Evolutionary conservation across 2,888 invertebrate genomes (phyloP).

Genomic region (Ichneumoninae sp.): DNA sequence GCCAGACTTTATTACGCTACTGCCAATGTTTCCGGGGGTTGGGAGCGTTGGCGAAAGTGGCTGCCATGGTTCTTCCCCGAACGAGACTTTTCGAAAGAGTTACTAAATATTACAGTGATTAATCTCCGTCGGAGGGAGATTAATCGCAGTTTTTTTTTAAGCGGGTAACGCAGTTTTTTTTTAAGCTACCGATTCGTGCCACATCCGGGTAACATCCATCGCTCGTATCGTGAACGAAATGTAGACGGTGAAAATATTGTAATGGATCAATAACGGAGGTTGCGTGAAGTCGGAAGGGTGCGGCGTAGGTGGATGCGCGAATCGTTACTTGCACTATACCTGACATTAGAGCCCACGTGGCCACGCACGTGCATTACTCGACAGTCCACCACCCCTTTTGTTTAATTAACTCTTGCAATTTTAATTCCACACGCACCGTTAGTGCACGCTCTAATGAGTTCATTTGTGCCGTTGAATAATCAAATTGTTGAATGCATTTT

Average conservation of each 20-base stretch:
- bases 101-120: conserved; percentile 46
- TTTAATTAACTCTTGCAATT: conserved; percentile 20
- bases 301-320: conserved; percentile 74
- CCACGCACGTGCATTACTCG: conserved; percentile 71
- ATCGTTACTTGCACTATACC: conserved; percentile 71
- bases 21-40: conserved; percentile 34
- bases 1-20: conserved; percentile 51
- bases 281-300: conserved; percentile 81
- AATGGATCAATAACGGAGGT: conserved; percentile 81
- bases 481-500: neutral
- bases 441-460: neutral
- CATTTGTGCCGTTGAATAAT: neutral
- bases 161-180: conserved; percentile 6
- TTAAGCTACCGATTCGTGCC: neutral
- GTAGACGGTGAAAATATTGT: conserved; percentile 72
- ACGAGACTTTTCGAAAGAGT: conserved; percentile 26
- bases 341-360: conserved; percentile 61
- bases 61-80: conserved; percentile 30
- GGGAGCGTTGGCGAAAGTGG: conserved; percentile 18
- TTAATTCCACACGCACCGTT: neutral
- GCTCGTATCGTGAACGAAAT: conserved; percentile 55
- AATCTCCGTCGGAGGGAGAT: conserved; percentile 1
- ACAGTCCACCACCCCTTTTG: neutral
- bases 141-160: too few species aligned
- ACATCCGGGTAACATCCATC: conserved; percentile 31